Conservation (phyloP, 2,113 vertebrate genomes). For the Tupaia chinensis region DNA sequence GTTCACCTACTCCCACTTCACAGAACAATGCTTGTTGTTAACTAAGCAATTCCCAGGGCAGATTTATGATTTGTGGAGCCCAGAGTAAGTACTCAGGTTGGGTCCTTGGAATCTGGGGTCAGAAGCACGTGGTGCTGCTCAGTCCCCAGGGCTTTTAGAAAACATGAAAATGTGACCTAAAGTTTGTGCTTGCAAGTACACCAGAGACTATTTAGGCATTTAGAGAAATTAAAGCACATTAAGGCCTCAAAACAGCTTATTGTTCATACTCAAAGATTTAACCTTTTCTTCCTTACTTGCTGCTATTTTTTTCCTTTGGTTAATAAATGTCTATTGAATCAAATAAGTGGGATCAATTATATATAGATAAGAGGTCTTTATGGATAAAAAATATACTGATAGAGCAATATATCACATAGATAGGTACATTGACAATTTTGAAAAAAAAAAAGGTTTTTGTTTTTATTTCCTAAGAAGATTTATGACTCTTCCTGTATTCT, state of each 20-base stretch:
- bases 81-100: conserved; percentile 71
- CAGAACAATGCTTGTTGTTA: conserved; percentile 64
- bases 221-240: conserved; percentile 66
- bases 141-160: conserved; percentile 50
- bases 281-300: conserved; percentile 51
- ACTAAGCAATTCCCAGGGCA: conserved; percentile 76
- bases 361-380: neutral
- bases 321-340: conserved; percentile 29
- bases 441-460: neutral
- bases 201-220: conserved; percentile 58
- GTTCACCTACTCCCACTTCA: conserved; percentile 75
- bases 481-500: neutral
- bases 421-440: neutral
- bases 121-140: conserved; percentile 47
- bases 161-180: conserved; percentile 73
- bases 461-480: conserved; percentile 27
- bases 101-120: conserved; percentile 76
- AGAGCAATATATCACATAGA: conserved; percentile 22
- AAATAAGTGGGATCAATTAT: neutral
- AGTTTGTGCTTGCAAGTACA: conserved; percentile 52
- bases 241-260: conserved; percentile 66
- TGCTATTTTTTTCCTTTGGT: neutral
- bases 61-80: conserved; percentile 63
- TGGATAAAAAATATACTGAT: neutral
- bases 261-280: conserved; percentile 62